These are phyloP conservation scores for Mesorhabditis spiculigera DNA, from an alignment of 2,888 invertebrate species.

Conservation along the genomic window DNA sequence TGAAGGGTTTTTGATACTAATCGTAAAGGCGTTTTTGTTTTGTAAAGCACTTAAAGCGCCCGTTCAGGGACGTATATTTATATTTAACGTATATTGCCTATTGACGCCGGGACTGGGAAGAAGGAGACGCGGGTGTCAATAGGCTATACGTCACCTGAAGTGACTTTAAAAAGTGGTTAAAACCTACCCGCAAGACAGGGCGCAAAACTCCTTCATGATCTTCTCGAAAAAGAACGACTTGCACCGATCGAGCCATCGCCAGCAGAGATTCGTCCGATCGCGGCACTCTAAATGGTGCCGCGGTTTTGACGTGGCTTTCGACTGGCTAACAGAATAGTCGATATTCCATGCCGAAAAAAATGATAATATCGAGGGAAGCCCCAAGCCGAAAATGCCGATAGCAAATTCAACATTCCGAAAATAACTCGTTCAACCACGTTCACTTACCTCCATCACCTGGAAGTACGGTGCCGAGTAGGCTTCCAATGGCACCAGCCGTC, in stretches of 20 bases:
- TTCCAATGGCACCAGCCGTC: neutral
- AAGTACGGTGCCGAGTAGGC: neutral
- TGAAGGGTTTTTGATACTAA: neutral
- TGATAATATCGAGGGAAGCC: too few species aligned
- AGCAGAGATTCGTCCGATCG: conserved; percentile 54
- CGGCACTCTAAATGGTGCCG: conserved; percentile 31
- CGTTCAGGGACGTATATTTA: neutral
- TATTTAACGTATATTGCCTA: neutral
- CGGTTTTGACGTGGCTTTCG: too few species aligned
- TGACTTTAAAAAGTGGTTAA: neutral
- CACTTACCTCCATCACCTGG: neutral
- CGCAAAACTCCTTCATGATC: conserved; percentile 50
- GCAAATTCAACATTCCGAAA: too few species aligned
- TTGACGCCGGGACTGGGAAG: neutral
- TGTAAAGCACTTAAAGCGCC: too few species aligned
- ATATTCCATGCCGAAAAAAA: too few species aligned
- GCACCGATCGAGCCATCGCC: conserved; percentile 56
- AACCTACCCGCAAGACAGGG: conserved; percentile 27
- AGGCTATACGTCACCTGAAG: too few species aligned
- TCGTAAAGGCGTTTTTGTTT: too few species aligned
- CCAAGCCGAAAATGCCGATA: too few species aligned
- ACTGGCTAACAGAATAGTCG: too few species aligned
- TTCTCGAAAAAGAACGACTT: conserved; percentile 55
- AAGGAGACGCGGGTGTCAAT: too few species aligned
- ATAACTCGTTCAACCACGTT: too few species aligned